Conservation (phyloP, 1,140 invertebrate genomes). For the Drosophila elegans region DNA sequence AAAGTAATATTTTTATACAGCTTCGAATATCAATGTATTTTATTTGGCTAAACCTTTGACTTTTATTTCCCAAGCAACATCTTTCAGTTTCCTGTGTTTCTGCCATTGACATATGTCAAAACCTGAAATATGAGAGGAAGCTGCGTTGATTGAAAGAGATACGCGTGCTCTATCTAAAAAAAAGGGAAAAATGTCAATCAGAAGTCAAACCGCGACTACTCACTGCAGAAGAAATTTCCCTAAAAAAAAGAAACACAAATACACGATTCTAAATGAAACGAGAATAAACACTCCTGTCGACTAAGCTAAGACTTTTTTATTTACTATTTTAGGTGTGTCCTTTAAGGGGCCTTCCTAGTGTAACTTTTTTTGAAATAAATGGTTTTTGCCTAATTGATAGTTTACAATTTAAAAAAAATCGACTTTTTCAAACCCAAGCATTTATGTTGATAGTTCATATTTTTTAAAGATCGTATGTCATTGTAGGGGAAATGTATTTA, state of each 20-base stretch:
- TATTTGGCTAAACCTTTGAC: not conserved
- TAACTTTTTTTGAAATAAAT: too few species aligned
- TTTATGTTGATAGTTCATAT: too few species aligned
- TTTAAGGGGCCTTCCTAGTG: too few species aligned
- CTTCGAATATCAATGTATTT: too few species aligned
- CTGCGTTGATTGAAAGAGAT: conserved; percentile 45
- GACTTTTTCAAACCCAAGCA: too few species aligned
- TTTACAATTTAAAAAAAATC: too few species aligned
- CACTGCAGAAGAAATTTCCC: conserved; percentile 73
- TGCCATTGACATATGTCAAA: conserved; percentile 65
- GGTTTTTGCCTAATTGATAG: too few species aligned
- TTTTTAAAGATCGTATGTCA: too few species aligned
- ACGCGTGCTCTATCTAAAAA: conserved; percentile 27
- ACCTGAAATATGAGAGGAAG: conserved; percentile 64
- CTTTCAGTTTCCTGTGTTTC: conserved; percentile 50
- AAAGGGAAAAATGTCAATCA: conserved; percentile 72
- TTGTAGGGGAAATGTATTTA: too few species aligned
- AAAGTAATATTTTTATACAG: too few species aligned
- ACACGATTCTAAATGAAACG: conserved; percentile 32
- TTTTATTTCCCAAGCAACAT: conserved; percentile 40
- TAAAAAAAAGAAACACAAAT: conserved; percentile 35
- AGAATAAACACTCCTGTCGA: conserved; percentile 5
- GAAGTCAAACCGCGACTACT: conserved; percentile 70
- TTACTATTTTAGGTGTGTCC: too few species aligned
- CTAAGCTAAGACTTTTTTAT: not conserved